Base-by-base conservation (phyloP, 2,113 vertebrate genomes). In the Aldabrachelys gigantea region DNA sequence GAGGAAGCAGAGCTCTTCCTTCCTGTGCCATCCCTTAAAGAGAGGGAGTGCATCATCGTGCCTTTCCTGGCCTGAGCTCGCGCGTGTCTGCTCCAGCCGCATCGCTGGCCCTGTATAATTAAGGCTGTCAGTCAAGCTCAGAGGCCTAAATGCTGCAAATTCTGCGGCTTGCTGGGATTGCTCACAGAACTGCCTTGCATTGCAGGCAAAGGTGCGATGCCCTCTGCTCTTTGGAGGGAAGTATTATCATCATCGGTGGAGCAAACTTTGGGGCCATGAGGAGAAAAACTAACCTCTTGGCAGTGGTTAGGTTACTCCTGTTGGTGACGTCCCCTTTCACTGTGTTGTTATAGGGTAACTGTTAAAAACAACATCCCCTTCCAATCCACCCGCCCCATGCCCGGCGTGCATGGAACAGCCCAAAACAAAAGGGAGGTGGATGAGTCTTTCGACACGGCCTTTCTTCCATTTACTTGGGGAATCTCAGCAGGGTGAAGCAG, bases 41-140 rank as follows among this genome's bases (percentile, higher is more conserved):
- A 91, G 13, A 91, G 62, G n/a, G n/a, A 87, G n/a, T 21, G 53
- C 49, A 83, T 90, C 85, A 89, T 53, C 82, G 31, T 59, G 94
- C 89, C 78, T 92, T 84, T 56, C 50, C 87, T 84, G 89, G 79
- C 94, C 75, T 82, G 94, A 94, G 35, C 52, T 59, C 84, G 62
- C 56, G 52, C 12, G 91, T 1, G 10, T 84, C 50, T 82, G 85
- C 82, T 13, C 65, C 88, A 96, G 93, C 87, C 87, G 79, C n/a
- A 50, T 44, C 0, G 1, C 86, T 89, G 83, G 78, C 91, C 78
- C 88, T 78, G 1, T 88, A 59, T 96, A 97, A 97, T 94, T 96
- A 97, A 92, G 85, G 80, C 89, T 98, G 96, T 93, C 97, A 96
- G 82, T 96, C 95, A 97, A 88, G 92, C 54, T 54, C 87, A 41